Evolutionary conservation across 1,140 invertebrate genomes (phyloP), one percentile per base, ranked within the genome.

Genomic region (Cydia splendana): DNA sequence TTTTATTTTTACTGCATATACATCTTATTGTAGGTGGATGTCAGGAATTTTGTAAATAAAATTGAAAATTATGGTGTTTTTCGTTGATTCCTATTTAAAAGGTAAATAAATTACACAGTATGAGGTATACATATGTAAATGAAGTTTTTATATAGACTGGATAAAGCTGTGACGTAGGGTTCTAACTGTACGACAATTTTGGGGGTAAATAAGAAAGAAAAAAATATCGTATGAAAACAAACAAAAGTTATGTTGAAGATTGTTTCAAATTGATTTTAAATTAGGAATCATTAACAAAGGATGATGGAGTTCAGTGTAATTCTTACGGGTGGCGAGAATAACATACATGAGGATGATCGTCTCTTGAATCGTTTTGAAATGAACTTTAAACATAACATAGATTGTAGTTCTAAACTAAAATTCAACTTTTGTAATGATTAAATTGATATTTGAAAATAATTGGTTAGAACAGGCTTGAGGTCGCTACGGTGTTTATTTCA

Each of bases 141-240:
- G 53, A 62, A 77, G 69, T 74, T 77, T 77, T 74, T 77, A 74
- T 45, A 77, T 77, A 77, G 76, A 77, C 76, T 77, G 76, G 76
- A 65, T 77, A 45, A 77, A 57, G 76, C 76, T 77, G 76, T 77
- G 76, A 77, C 69, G 69, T 74, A 74, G 13, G 24, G n/a, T 48
- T 48, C 67, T 71, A 71, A 62, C 18, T 74, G 42, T 30, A 74
- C 12, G 42, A 42, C 18, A 74, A 15, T 74, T 74, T 51, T 24
- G 45, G 20, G 2, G 1, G 67, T 71, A 71, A 38, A 13, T n/a
- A 57, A 57, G 18, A 62, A 62, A 62, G 18, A 62, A 62, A 24
- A 62, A 62, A 0, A 2, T 62, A 62, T 62, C 57, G 20, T 24
- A 24, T 24, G 9, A 12, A 20, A 57, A 24, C 20, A 24, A 62